Conservation (phyloP, 2,797 vertebrate species). For the Sciaenops ocellatus region DNA sequence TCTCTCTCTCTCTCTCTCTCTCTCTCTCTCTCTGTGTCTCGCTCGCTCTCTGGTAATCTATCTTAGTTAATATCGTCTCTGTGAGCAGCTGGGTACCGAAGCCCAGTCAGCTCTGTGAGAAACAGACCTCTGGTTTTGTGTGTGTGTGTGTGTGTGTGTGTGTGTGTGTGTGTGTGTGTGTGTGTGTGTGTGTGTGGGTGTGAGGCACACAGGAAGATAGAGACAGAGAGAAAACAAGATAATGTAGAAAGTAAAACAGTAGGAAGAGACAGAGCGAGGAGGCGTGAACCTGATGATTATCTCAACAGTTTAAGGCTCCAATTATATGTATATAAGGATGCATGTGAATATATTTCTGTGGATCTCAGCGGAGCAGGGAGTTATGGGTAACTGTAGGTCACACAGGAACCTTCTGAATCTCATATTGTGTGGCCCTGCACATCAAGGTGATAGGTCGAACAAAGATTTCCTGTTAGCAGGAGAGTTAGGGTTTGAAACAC, state of each 20-base stretch:
- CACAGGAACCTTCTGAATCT: constrained; percentile 13
- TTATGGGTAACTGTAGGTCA: constrained; percentile 29
- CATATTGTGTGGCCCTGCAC: neutral
- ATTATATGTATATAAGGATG: constrained; percentile 10
- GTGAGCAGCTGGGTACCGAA: constrained; percentile 85
- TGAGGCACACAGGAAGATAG: constrained; percentile 12
- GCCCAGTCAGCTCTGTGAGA: constrained; percentile 78
- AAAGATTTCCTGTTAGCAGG: neutral
- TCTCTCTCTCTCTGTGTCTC: constrained; percentile 11
- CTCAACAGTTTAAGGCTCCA: constrained; percentile 2
- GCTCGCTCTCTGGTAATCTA: constrained; percentile 77
- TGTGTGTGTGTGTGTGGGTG: constrained; percentile 1
- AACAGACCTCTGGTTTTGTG: constrained; percentile 57
- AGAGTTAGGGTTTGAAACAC: neutral
- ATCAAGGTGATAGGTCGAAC: neutral
- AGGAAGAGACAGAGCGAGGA: constrained; percentile 10
- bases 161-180: constrained; percentile 34
- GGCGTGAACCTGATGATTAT: constrained; percentile 12
- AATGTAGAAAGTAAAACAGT: constrained; percentile 40
- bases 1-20: neutral
- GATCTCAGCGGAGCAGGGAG: constrained; percentile 3
- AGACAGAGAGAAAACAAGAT: constrained; percentile 42
- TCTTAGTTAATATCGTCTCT: constrained; percentile 87
- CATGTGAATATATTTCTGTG: constrained; percentile 1
- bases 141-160: constrained; percentile 46